phyloP scores from a whole-genome alignment of 2,113 vertebrate species.

The Verasper variegatus region DNA sequence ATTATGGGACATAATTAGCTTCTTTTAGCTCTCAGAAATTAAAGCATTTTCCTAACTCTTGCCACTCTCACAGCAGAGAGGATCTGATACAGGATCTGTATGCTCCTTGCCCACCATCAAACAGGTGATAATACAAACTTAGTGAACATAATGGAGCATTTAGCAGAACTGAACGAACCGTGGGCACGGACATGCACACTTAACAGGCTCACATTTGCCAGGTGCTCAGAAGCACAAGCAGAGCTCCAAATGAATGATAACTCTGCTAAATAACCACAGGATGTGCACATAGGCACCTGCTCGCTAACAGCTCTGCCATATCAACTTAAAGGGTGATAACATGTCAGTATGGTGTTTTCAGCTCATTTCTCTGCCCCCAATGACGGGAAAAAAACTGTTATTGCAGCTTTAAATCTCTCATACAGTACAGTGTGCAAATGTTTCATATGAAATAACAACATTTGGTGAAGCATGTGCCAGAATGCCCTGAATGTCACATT shows the following conservation, averaged over 20 bases:
- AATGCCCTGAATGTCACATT: not conserved
- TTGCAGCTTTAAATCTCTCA: conserved; percentile 4
- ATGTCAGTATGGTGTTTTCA: not conserved
- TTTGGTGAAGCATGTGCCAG: not conserved
- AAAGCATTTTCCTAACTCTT: too few relatives aligned
- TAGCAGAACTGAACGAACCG: not conserved
- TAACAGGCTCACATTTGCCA: not conserved
- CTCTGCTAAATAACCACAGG: not conserved
- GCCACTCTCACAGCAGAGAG: too few relatives aligned
- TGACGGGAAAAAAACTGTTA: not conserved
- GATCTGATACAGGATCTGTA: too few relatives aligned
- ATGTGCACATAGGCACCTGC: not conserved
- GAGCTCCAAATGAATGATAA: not conserved
- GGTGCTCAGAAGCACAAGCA: not conserved
- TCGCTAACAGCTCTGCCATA: not conserved
- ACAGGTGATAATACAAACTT: too few relatives aligned
- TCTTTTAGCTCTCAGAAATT: too few relatives aligned
- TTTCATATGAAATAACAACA: conserved; percentile 15
- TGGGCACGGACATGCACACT: not conserved
- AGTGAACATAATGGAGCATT: too few relatives aligned
- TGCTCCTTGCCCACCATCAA: too few relatives aligned
- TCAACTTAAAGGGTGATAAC: not conserved
- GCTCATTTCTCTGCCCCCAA: not conserved
- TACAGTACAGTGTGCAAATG: not conserved
- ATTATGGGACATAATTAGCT: too few relatives aligned